Percentiles rank a stretch among this genome's conserved stretches.
Conservation (phyloP, 64 coral and sea anemone species). For the Orbicella faveolata region DNA sequence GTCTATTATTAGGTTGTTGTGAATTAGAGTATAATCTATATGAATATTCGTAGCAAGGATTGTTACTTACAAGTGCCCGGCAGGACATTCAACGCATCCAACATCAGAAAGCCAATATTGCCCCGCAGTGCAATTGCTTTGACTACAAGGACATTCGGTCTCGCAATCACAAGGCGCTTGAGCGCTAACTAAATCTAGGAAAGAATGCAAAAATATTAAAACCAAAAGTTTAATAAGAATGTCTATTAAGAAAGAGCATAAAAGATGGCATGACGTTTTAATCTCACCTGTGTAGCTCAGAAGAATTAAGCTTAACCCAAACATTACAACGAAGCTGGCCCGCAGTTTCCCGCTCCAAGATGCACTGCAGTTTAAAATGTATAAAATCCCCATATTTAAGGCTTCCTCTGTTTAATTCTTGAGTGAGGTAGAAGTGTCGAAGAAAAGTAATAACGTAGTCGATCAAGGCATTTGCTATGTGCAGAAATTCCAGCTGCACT, state of each 20-base stretch:
- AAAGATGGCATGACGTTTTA: constrained; percentile 12
- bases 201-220: constrained; percentile 20
- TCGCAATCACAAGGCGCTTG: constrained; percentile 74
- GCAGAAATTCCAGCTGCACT: constrained; percentile 84
- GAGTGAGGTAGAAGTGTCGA: background rate
- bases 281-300: constrained; percentile 37
- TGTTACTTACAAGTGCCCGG: constrained; percentile 87
- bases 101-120: constrained; percentile 74
- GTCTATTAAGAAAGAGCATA: background rate
- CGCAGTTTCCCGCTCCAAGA: constrained; percentile 25
- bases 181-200: constrained; percentile 35
- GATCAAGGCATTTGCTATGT: background rate
- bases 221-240: background rate
- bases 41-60: background rate
- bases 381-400: constrained; percentile 21
- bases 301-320: background rate
- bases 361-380: constrained; percentile 3
- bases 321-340: background rate
- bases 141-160: constrained; percentile 77
- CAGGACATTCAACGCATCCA: constrained; percentile 81
- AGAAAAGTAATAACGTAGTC: background rate
- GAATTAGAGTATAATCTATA: background rate
- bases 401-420: background rate
- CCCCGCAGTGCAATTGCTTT: constrained; percentile 80
- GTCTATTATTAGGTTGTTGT: background rate